Conservation (phyloP, 2,113 vertebrate genomes). For the Cervus canadensis region DNA sequence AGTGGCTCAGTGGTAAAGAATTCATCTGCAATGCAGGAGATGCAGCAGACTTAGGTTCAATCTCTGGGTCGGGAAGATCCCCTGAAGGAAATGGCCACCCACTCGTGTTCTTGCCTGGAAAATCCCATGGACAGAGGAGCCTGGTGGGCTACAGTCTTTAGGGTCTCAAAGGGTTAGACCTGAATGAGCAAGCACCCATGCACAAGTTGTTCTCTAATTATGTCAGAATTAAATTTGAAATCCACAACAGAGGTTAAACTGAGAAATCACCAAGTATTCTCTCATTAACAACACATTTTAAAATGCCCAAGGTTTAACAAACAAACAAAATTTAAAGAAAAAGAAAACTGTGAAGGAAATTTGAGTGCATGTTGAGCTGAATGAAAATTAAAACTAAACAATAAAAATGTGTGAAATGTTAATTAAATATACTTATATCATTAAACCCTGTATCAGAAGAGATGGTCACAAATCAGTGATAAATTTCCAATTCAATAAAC, state of each 20-base stretch:
- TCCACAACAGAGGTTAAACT: not conserved
- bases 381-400: not conserved
- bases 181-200: not conserved
- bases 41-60: not conserved
- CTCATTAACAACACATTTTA: not conserved
- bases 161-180: not conserved
- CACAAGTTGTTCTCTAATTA: not conserved
- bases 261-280: not conserved
- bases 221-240: not conserved
- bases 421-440: not conserved
- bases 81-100: too few relatives aligned
- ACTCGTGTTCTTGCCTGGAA: not conserved
- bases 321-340: too few relatives aligned
- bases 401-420: not conserved
- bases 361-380: not conserved
- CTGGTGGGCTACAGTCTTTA: not conserved
- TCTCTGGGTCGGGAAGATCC: not conserved
- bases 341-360: not conserved
- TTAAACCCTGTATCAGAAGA: not conserved
- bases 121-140: not conserved
- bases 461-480: not conserved
- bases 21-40: not conserved
- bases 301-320: not conserved
- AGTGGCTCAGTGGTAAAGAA: not conserved
- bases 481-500: not conserved